A percentile compares a stretch with the other conserved stretches of the same genome.
phyloP scores from a whole-genome alignment of 2,797 vertebrate genomes.

The Crenuchus spilurus region DNA sequence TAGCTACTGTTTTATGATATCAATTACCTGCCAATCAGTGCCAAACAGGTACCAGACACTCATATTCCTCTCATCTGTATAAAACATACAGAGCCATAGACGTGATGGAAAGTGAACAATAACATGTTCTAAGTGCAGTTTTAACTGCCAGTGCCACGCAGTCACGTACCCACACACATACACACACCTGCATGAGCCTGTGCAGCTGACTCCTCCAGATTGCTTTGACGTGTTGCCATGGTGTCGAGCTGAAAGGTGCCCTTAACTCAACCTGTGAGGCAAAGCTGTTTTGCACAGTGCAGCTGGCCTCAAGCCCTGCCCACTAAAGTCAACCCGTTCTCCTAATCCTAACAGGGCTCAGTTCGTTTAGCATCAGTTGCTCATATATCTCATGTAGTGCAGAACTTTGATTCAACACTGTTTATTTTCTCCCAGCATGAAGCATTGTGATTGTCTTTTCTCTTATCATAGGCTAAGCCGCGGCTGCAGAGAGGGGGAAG shows the following conservation, averaged over 20 bases:
- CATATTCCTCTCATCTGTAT: neutral
- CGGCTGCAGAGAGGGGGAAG: constrained; percentile 95
- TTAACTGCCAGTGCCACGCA: neutral
- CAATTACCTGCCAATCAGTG: too few relatives aligned
- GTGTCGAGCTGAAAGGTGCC: constrained; percentile 15
- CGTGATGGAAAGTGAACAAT: neutral
- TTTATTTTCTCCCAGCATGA: neutral
- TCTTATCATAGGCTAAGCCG: constrained; percentile 84
- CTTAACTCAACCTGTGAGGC: constrained; percentile 49
- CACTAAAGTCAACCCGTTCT: neutral
- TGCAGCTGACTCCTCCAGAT: constrained; percentile 59
- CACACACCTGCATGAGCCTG: constrained; percentile 54
- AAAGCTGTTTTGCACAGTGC: constrained; percentile 13
- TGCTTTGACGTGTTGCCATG: constrained; percentile 40
- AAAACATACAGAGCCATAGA: neutral
- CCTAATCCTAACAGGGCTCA: constrained; percentile 1
- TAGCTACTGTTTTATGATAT: too few relatives aligned
- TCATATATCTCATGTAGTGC: neutral
- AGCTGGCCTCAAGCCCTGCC: constrained; percentile 12
- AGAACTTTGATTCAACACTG: neutral
- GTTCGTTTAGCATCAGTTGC: neutral
- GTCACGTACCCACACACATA: constrained; percentile 15
- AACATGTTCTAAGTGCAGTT: neutral
- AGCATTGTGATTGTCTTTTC: constrained; percentile 58
- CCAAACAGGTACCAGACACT: too few relatives aligned